A percentile compares a stretch with the other conserved stretches of the same genome.
phyloP scores from a whole-genome alignment of 2,888 invertebrate genomes.

The Branchipolynoe longqiensis region DNA sequence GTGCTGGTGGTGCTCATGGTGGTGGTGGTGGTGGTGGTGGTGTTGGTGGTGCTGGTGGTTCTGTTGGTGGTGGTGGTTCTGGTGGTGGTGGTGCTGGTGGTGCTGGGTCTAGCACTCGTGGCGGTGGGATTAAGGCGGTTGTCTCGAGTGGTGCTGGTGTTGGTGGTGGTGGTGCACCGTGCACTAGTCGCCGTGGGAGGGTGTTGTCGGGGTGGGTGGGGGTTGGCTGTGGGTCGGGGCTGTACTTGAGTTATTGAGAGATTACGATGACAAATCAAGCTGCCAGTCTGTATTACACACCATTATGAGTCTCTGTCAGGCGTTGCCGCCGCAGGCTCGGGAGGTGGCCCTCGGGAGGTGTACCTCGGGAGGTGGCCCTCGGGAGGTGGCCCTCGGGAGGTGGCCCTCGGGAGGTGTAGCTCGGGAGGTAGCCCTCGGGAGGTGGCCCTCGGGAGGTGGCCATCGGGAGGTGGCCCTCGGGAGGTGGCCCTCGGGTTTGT shows the following conservation, averaged over 20 bases:
- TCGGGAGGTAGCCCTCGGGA: too few species aligned
- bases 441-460: too few species aligned
- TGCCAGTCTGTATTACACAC: slow-evolving; percentile 19
- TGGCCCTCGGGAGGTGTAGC: too few species aligned
- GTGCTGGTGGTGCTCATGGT: background rate
- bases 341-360: too few species aligned
- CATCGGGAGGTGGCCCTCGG: too few species aligned
- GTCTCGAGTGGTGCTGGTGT: background rate
- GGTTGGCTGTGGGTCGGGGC: background rate
- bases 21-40: background rate
- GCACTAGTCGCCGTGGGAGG: background rate
- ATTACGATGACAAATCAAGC: slow-evolving; percentile 24
- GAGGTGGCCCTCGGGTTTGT: too few species aligned
- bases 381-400: too few species aligned
- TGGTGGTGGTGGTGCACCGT: background rate
- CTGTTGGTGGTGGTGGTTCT: background rate
- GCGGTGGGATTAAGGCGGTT: background rate
- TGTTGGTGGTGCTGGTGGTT: background rate
- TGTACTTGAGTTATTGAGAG: slow-evolving; percentile 18
- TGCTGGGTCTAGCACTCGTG: background rate
- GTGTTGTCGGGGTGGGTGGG: background rate
- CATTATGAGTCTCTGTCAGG: background rate
- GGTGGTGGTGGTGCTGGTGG: background rate
- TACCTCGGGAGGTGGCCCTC: too few species aligned
- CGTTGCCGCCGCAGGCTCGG: too few species aligned